Percentiles rank a stretch among this genome's conserved stretches.
phyloP scores from a whole-genome alignment of 23 tunicate species.

The Ciona savignyi region DNA sequence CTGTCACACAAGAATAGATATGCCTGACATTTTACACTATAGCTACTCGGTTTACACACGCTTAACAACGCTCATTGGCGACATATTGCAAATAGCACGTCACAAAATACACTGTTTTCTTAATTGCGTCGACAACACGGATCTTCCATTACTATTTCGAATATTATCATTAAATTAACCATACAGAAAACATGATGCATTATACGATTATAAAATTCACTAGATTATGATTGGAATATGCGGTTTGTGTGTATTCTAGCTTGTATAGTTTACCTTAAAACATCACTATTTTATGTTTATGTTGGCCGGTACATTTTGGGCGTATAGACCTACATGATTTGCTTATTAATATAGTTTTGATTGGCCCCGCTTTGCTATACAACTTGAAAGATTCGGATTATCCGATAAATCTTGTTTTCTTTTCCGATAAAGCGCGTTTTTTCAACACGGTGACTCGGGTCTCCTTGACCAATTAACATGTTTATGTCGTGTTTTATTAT shows the following conservation, averaged over 20 bases:
- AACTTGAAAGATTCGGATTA: not conserved
- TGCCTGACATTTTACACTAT: not conserved
- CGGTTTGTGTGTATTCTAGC: too few relatives aligned
- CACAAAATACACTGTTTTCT: not conserved
- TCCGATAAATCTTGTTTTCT: not conserved
- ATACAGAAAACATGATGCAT: too few relatives aligned
- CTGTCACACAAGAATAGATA: not conserved
- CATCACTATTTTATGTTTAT: too few relatives aligned
- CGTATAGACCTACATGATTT: not conserved
- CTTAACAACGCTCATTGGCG: not conserved
- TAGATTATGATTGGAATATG: too few relatives aligned
- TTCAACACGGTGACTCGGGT: not conserved
- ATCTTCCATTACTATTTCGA: too few relatives aligned
- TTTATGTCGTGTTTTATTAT: not conserved
- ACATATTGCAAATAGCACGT: not conserved
- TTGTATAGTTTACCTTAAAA: too few relatives aligned
- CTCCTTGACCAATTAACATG: not conserved
- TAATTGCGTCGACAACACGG: too few relatives aligned
- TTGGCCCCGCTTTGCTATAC: not conserved
- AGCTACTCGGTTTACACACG: not conserved
- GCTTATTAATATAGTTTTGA: not conserved
- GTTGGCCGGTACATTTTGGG: too few relatives aligned
- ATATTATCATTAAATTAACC: too few relatives aligned
- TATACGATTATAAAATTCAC: too few relatives aligned
- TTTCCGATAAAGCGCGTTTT: too few relatives aligned